These are phyloP conservation scores for Merluccius polli DNA, from an alignment of 2,797 vertebrate genomes.

Conservation along the genomic window DNA sequence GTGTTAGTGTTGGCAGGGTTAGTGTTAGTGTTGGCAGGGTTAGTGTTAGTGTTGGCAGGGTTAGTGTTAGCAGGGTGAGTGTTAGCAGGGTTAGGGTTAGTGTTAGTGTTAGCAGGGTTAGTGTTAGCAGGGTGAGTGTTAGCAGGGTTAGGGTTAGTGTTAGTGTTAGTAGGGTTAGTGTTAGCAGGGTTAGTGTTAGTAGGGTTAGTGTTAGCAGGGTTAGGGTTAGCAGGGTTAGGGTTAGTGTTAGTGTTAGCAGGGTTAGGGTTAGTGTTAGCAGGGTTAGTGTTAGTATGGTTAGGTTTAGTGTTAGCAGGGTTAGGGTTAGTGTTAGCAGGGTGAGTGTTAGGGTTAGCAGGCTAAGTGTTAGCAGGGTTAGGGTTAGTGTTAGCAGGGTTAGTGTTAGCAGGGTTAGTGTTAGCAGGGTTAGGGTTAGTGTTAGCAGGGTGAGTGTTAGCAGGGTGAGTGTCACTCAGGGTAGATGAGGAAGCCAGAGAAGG, in stretches of 20 bases:
- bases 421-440: too few relatives aligned
- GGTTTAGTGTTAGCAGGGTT: slow-evolving; percentile 61
- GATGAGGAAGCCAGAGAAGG: slow-evolving; percentile 95
- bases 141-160: slow-evolving; percentile 72
- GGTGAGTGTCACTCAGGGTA: slow-evolving; percentile 82
- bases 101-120: slow-evolving; percentile 53
- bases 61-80: slow-evolving; percentile 53
- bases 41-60: slow-evolving; percentile 37
- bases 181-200: too few relatives aligned
- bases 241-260: slow-evolving; percentile 54
- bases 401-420: slow-evolving; percentile 34
- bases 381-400: slow-evolving; percentile 54
- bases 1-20: slow-evolving; percentile 62
- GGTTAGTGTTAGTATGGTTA: too few relatives aligned
- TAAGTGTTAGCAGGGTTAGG: too few relatives aligned
- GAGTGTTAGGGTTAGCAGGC: too few relatives aligned
- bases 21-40: too few relatives aligned
- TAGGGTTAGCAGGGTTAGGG: too few relatives aligned
- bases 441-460: slow-evolving; percentile 53
- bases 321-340: too few relatives aligned
- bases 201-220: too few relatives aligned
- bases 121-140: slow-evolving; percentile 32
- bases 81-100: slow-evolving; percentile 32
- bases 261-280: too few relatives aligned
- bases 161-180: too few relatives aligned